Conservation (phyloP, 23 tunicate genomes). For the Trididemnum nubilum region DNA sequence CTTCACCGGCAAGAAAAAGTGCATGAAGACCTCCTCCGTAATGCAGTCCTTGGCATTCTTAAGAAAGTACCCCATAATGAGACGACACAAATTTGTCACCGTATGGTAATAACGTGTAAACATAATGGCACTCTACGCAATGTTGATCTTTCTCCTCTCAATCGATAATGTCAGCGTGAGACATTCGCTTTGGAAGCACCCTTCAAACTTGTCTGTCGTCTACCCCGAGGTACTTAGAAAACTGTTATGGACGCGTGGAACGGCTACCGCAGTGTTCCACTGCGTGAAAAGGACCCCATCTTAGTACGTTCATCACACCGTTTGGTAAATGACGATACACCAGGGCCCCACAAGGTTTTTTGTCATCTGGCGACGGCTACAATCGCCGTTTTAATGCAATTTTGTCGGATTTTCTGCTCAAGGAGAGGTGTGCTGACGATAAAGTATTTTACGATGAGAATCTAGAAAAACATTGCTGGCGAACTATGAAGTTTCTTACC, state of each 20-base stretch:
- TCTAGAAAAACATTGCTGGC: slow-evolving; percentile 14
- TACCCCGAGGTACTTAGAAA: slow-evolving; percentile 29
- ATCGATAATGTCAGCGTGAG: slow-evolving; percentile 8
- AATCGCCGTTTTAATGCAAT: slow-evolving; percentile 36
- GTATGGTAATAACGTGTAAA: slow-evolving; percentile 3
- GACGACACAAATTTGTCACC: neutral
- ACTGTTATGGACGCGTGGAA: slow-evolving; percentile 41
- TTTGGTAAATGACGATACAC: slow-evolving; percentile 29
- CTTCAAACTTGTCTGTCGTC: slow-evolving; percentile 18
- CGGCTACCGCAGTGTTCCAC: slow-evolving; percentile 48
- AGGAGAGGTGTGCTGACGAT: slow-evolving; percentile 38
- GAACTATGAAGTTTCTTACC: slow-evolving; percentile 11
- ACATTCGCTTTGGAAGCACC: slow-evolving; percentile 9
- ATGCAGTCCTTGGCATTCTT: slow-evolving; percentile 21
- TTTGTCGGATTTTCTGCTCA: neutral
- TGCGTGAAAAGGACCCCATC: slow-evolving; percentile 17
- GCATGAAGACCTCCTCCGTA: slow-evolving; percentile 10
- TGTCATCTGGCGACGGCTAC: slow-evolving; percentile 37
- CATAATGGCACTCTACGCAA: slow-evolving; percentile 36
- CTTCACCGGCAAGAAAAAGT: slow-evolving; percentile 49
- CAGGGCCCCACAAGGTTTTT: slow-evolving; percentile 32
- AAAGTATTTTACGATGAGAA: slow-evolving; percentile 19
- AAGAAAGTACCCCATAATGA: slow-evolving; percentile 1
- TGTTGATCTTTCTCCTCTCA: slow-evolving; percentile 23
- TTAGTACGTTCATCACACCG: slow-evolving; percentile 45